phyloP scores from a whole-genome alignment of 2,888 invertebrate species.

The Nephrotoma appendiculata region DNA sequence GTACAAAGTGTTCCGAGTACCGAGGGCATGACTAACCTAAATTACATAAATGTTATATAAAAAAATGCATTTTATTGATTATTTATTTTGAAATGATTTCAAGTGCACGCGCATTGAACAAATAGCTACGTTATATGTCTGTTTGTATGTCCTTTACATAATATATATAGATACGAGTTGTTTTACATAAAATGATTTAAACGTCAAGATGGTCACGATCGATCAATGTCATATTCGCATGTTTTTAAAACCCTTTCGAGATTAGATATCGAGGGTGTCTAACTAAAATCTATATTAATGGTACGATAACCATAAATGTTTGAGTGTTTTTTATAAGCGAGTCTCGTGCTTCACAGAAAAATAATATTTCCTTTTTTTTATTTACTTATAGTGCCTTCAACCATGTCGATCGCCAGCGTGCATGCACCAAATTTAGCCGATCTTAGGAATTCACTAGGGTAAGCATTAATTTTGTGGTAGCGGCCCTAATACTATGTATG shows the following conservation, averaged over 20 bases:
- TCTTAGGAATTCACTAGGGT: constrained; percentile 31
- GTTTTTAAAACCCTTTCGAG: neutral
- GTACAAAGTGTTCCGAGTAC: no score
- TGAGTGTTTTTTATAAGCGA: neutral
- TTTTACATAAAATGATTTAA: neutral
- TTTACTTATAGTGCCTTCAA: constrained; percentile 33
- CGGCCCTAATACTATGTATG: neutral
- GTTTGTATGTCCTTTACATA: neutral
- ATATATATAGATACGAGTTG: neutral
- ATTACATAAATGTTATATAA: neutral
- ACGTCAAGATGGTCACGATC: neutral
- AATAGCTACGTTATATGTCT: neutral
- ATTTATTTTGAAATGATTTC: neutral
- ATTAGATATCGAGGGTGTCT: neutral
- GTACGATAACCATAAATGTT: neutral
- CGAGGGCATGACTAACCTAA: neutral
- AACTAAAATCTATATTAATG: neutral
- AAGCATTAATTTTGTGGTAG: constrained; percentile 16
- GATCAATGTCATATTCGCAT: neutral
- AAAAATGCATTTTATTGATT: neutral
- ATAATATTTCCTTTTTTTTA: constrained; percentile 12
- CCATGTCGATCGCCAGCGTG: constrained; percentile 40
- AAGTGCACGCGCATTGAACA: neutral
- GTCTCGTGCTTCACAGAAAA: neutral
- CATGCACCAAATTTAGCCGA: constrained; percentile 36